These are phyloP conservation scores for Drosophila robusta DNA, from an alignment of 2,888 invertebrate genomes.

Conservation along the genomic window DNA sequence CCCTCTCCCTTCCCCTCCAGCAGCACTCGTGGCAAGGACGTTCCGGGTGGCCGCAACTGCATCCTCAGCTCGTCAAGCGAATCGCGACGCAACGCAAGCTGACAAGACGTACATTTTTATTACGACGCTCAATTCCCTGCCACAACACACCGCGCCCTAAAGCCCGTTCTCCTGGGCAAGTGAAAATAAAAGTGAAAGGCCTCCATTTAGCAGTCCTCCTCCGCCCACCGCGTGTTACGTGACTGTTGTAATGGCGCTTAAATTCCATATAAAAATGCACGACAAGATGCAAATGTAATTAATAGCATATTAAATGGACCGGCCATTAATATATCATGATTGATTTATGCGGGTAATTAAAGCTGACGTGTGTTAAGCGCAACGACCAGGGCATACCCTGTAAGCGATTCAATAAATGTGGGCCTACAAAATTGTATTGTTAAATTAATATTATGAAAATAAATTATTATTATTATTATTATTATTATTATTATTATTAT, in stretches of 20 bases:
- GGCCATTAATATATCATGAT: slow-evolving; percentile 63
- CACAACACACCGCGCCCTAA: not conserved
- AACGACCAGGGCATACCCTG: slow-evolving; percentile 9
- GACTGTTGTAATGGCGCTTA: slow-evolving; percentile 40
- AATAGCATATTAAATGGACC: slow-evolving; percentile 70
- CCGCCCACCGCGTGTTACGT: slow-evolving; percentile 6
- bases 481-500: too few species aligned
- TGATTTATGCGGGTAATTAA: slow-evolving; percentile 75
- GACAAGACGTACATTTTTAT: slow-evolving; percentile 55
- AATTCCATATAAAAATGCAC: slow-evolving; percentile 51
- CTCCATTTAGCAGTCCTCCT: not conserved
- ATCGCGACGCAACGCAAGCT: slow-evolving; percentile 32
- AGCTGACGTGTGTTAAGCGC: not conserved
- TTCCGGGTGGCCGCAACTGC: slow-evolving; percentile 48
- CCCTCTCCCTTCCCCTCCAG: slow-evolving; percentile 10
- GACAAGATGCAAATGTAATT: slow-evolving; percentile 70
- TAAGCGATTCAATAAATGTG: not conserved
- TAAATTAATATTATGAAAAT: too few species aligned
- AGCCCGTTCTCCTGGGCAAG: not conserved
- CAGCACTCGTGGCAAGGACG: slow-evolving; percentile 60
- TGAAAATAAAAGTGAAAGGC: slow-evolving; percentile 37
- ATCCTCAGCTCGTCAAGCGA: slow-evolving; percentile 50
- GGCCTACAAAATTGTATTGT: too few species aligned
- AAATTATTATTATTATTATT: too few species aligned
- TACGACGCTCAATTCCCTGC: slow-evolving; percentile 31